Evolutionary conservation across 1,140 invertebrate species (phyloP), one percentile per base, ranked within the genome.

Genomic region (Rhagoletis zephyria): DNA sequence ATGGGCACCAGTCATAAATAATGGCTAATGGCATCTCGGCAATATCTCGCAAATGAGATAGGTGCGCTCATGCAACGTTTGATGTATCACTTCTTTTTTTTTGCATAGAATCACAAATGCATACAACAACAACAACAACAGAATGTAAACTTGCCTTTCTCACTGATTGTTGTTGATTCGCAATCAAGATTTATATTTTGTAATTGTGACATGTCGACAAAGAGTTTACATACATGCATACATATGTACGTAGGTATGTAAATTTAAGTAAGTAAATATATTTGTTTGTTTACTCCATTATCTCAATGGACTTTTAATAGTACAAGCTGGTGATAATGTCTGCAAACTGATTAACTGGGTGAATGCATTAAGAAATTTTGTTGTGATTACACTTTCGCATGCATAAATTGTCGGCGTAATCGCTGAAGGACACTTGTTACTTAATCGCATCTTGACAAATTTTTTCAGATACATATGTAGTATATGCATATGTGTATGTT

Each of bases 1-100:
- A 87, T 87, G 87, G 87, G 67, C 70, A 67, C 16, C 45, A 77
- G 64, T 60, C 70, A 87, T 87, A 87, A 87, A 87, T 87, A 65
- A 87, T 19, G 45, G 61, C 86, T 61, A 87, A 70, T 87, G 86
- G 48, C 86, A 70, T 42, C 19, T n/a, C 51, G 56, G 85, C 59
- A 60, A 85, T 85, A 81, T 81, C 67, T 10, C 42, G 67, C 67
- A 74, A 74, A 74, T 74, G 67, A 74, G 67, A 74, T 74, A 74
- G 67, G 5, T 45, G 42, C 42, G 42, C 40, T 74, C 67, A 74
- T 74, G 67, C 67, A 74, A 74, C 67, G 42, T 48, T 74, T 74
- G 67, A 74, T 74, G 67, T 45, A 74, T 74, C 40, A 74, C 67
- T 74, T 16, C 67, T 48, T 74, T 30, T 30, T 30, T n/a, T n/a